Conservation (phyloP, 2,113 vertebrate genomes). For the Campylorhamphus procurvoides region DNA sequence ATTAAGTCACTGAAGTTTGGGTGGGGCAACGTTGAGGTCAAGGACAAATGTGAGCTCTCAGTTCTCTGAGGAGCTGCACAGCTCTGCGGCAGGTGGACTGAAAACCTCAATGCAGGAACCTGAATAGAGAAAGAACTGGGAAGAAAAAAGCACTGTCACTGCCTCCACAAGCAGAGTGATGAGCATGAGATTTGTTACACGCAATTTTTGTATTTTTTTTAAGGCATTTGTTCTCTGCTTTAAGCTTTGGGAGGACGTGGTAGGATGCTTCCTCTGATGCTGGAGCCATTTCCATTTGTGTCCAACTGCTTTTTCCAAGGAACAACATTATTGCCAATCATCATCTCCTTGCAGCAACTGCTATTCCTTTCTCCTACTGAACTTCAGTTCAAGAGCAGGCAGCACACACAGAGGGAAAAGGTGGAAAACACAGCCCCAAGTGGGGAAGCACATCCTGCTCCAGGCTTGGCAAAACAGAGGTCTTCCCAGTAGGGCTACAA, state of each 20-base stretch:
- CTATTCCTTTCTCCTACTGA: not conserved
- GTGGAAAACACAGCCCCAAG: not conserved
- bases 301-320: not conserved
- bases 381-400: not conserved
- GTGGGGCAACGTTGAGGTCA: not conserved
- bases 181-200: not conserved
- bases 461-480: not conserved
- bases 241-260: not conserved
- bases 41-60: not conserved
- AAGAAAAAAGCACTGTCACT: not conserved
- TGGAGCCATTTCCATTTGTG: not conserved
- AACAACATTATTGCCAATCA: not conserved
- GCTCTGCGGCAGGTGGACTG: not conserved
- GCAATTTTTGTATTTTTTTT: not conserved
- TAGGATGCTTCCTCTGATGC: not conserved
- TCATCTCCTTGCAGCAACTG: not conserved
- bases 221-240: not conserved
- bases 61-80: not conserved
- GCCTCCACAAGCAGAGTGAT: fast-evolving
- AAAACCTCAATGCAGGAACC: not conserved
- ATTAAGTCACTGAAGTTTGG: not conserved
- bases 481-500: not conserved
- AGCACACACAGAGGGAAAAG: not conserved
- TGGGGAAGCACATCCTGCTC: fast-evolving
- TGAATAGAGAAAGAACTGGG: not conserved